Evolutionary conservation across 2,888 invertebrate genomes (phyloP).

Genomic region (Toxonevra muliebris): DNA sequence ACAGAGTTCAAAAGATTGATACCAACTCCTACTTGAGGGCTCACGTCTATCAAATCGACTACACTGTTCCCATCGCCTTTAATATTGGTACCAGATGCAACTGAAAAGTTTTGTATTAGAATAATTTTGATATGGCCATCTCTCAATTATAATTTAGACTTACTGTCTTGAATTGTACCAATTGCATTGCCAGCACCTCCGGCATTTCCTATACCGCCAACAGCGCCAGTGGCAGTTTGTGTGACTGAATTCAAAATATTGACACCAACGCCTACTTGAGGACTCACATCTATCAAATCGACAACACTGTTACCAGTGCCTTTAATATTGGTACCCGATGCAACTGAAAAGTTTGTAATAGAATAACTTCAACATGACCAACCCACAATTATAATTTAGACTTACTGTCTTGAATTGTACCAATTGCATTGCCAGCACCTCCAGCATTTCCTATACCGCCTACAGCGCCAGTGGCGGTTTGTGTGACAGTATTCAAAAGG

Average conservation of each 20-base stretch:
- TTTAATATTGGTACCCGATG: not conserved
- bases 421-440: not conserved
- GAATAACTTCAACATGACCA: not conserved
- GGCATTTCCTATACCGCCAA: not conserved
- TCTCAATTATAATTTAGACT: not conserved
- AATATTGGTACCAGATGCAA: slow-evolving; percentile 15
- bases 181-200: too few relatives aligned
- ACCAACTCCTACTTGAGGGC: slow-evolving; percentile 21
- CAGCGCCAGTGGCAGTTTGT: not conserved
- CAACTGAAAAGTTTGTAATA: not conserved
- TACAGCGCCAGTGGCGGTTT: not conserved
- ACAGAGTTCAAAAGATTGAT: slow-evolving; percentile 28
- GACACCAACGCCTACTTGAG: slow-evolving; percentile 9
- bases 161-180: slow-evolving; percentile 8
- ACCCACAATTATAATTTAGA: not conserved
- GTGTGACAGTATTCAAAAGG: slow-evolving; percentile 21
- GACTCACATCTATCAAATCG: slow-evolving; percentile 9
- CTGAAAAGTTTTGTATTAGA: not conserved
- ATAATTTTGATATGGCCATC: not conserved
- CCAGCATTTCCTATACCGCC: not conserved
- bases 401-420: slow-evolving; percentile 7
- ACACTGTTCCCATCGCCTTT: slow-evolving; percentile 27
- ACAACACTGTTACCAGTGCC: not conserved
- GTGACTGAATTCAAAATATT: slow-evolving; percentile 11
- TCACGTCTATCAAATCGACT: slow-evolving; percentile 1